Evolutionary conservation across 2,888 invertebrate genomes (phyloP).

Genomic region (Serrognathus titanus): DNA sequence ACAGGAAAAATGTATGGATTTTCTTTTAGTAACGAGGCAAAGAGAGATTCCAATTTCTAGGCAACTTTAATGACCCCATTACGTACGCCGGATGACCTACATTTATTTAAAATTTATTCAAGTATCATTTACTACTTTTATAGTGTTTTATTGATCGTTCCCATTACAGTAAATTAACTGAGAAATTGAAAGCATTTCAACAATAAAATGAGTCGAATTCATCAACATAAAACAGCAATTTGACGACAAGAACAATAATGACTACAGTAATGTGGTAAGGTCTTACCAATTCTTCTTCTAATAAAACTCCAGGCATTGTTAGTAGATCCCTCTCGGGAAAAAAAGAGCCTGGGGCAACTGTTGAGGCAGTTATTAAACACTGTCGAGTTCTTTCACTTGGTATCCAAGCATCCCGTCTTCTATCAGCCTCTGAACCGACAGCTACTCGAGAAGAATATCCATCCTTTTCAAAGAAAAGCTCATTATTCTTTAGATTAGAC

Average conservation of each 20-base stretch:
- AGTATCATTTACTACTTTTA: no score
- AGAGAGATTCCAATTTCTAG: no score
- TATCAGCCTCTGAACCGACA: conserved; percentile 55
- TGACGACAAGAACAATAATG: not conserved
- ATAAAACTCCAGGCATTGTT: conserved; percentile 80
- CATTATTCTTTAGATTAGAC: no score
- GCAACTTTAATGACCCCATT: no score
- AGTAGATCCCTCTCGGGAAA: conserved; percentile 70
- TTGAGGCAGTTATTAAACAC: conserved; percentile 59
- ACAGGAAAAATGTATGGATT: no score
- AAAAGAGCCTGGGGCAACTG: conserved; percentile 67
- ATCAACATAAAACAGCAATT: not conserved
- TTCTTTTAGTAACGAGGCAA: no score
- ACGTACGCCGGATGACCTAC: no score
- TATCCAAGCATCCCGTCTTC: conserved; percentile 75
- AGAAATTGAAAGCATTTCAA: no score
- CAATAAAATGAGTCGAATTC: no score
- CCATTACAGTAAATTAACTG: no score
- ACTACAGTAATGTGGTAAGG: not conserved
- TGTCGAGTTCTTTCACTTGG: conserved; percentile 73
- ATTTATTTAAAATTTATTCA: no score
- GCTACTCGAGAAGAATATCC: conserved; percentile 41
- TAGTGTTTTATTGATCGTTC: no score
- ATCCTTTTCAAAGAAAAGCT: conserved; percentile 31
- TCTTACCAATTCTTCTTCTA: conserved; percentile 77